phyloP scores from a whole-genome alignment of 2,888 invertebrate species.

The Lasioglossum calceatum region DNA sequence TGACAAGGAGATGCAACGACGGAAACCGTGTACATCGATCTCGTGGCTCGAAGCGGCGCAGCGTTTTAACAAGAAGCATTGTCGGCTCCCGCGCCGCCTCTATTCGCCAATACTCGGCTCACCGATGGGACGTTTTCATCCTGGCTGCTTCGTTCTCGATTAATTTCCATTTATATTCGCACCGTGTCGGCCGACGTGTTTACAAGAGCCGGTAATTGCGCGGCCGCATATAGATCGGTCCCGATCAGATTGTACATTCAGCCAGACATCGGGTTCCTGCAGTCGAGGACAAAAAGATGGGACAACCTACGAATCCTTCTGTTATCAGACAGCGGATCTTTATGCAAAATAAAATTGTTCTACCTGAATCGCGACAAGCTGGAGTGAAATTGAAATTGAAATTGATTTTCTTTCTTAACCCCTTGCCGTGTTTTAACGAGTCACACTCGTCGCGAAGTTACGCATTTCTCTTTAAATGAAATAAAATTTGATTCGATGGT shows the following conservation, averaged over 20 bases:
- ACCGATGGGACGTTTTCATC: slow-evolving; percentile 59
- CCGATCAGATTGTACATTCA: slow-evolving; percentile 44
- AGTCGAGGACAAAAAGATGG: background rate
- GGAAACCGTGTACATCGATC: slow-evolving; percentile 48
- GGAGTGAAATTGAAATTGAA: no score
- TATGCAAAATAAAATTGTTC: no score
- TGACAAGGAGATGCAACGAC: slow-evolving; percentile 21
- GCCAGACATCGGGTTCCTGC: slow-evolving; percentile 17
- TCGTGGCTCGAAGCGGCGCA: slow-evolving; percentile 38
- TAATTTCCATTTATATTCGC: slow-evolving; percentile 74
- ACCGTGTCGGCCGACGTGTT: slow-evolving; percentile 62
- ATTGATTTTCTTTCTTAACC: no score
- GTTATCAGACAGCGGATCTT: no score
- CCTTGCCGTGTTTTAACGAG: no score
- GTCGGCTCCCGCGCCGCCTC: slow-evolving; percentile 45
- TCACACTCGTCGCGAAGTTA: no score
- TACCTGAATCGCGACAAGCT: no score
- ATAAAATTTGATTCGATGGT: no score
- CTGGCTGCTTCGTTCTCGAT: slow-evolving; percentile 60
- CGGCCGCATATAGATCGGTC: slow-evolving; percentile 47
- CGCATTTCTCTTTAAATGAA: no score
- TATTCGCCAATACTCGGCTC: slow-evolving; percentile 30
- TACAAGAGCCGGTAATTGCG: slow-evolving; percentile 72
- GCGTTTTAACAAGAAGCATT: slow-evolving; percentile 69
- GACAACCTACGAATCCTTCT: background rate